Evolutionary conservation across 1,140 invertebrate genomes (phyloP).

Genomic region (roundworm (Caenorhabditis elegans)): WBcel235 BX284605.5:11457001-11457500

Average conservation of each 20-base stretch:
- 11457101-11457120: background rate
- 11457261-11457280: no score
- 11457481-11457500: no score
- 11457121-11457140: background rate
- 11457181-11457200: background rate
- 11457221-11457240: background rate
- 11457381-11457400: background rate
- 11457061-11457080: background rate
- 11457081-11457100: background rate
- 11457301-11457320: no score
- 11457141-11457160: background rate
- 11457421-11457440: background rate
- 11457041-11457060: no score
- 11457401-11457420: background rate
- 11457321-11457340: background rate
- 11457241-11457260: no score
- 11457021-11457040: no score
- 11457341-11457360: background rate
- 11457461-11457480: no score
- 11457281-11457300: background rate
- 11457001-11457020: no score
- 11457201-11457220: background rate
- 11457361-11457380: background rate
- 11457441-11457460: background rate
- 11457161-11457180: background rate